These are phyloP conservation scores for Datnioides undecimradiatus DNA, from an alignment of 2,113 vertebrate species.

Conservation along the genomic window DNA sequence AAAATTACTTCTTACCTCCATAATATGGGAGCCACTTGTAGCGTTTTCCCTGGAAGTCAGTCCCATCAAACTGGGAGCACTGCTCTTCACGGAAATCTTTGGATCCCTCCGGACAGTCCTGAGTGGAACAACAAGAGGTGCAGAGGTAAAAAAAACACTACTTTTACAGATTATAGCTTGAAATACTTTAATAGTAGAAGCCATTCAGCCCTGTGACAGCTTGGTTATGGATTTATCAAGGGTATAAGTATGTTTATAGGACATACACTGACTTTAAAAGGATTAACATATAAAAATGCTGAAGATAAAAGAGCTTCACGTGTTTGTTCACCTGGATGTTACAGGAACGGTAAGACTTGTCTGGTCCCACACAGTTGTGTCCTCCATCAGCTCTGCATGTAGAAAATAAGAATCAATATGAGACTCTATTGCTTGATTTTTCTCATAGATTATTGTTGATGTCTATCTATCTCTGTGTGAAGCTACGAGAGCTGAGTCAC, in stretches of 20 bases:
- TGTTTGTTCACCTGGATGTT: conserved; percentile 87
- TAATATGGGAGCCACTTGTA: conserved; percentile 96
- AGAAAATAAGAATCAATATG: background rate
- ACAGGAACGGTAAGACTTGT: conserved; percentile 88
- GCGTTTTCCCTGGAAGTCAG: conserved; percentile 90
- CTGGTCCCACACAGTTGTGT: conserved; percentile 90
- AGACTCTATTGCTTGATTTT: background rate
- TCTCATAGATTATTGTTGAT: background rate
- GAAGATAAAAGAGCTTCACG: background rate
- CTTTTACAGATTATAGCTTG: background rate
- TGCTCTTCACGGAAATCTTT: conserved; percentile 94
- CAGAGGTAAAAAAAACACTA: conserved; percentile 21
- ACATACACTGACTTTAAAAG: background rate
- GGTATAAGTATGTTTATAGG: background rate
- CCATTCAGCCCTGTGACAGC: background rate
- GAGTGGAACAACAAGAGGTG: background rate
- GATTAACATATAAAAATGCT: background rate
- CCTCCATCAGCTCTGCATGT: conserved; percentile 88
- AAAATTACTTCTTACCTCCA: conserved; percentile 83
- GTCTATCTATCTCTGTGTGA: background rate
- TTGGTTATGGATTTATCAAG: background rate
- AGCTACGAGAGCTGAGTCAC: background rate
- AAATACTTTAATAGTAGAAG: background rate
- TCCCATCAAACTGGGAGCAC: conserved; percentile 90
- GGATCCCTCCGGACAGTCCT: conserved; percentile 92